Evolutionary conservation across 2,888 invertebrate genomes (phyloP).

Genomic region (Eupithecia centaureata): DNA sequence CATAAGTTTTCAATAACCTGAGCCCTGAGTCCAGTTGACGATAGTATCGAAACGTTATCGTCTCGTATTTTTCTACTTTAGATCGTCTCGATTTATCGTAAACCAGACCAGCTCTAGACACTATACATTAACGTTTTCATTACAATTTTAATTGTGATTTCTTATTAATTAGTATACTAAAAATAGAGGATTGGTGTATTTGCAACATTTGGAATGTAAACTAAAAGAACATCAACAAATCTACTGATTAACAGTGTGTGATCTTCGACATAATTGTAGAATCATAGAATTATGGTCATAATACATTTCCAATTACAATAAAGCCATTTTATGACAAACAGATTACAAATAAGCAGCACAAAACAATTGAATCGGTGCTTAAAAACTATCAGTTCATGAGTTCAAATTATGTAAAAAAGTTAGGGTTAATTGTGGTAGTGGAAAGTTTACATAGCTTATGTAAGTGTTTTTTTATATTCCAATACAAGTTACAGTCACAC

Average conservation of each 20-base stretch:
- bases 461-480: neutral
- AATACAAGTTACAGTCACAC: conserved; percentile 14
- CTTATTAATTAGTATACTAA: conserved; percentile 28
- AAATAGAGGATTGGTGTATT: conserved; percentile 18
- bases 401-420: neutral
- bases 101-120: too few species aligned
- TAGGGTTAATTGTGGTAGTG: neutral
- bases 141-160: conserved; percentile 26
- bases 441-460: neutral
- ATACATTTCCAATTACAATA: conserved; percentile 13
- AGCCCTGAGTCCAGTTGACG: too few species aligned
- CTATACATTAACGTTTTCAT: conserved; percentile 34
- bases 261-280: conserved; percentile 46
- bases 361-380: conserved; percentile 6
- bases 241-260: conserved; percentile 43
- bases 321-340: conserved; percentile 20
- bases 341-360: conserved; percentile 23
- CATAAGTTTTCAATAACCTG: conserved; percentile 31
- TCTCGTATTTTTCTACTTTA: too few species aligned
- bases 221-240: conserved; percentile 15
- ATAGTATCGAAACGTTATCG: too few species aligned
- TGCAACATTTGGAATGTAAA: conserved; percentile 33
- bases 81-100: too few species aligned
- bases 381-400: neutral
- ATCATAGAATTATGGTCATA: neutral